Evolutionary conservation across 2,888 invertebrate species (phyloP), one percentile per base, ranked within the genome.

Genomic region (Sturmia bella): DNA sequence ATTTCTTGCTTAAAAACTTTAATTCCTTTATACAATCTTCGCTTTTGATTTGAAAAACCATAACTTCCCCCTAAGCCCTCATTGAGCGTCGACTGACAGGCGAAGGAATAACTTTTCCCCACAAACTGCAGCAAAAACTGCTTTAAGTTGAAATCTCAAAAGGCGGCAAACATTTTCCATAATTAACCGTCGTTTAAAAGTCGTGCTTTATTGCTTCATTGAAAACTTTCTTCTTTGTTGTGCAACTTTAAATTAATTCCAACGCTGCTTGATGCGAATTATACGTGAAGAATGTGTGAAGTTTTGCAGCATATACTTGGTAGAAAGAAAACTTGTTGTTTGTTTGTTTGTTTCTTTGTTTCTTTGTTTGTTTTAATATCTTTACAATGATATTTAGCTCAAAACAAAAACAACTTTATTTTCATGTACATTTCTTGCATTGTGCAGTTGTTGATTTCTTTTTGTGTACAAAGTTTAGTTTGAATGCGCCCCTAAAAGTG

Each of bases 151-250:
- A 41, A 57, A 66, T 43, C 45, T 56, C 48, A 32, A 59, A 41
- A 68, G 17, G 39, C 21, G 32, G 17, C 45, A 54, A 59, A 41
- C 59, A 68, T 52, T 68, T 68, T 41, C 27, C 1, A 68, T 59
- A 75, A 75, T 68, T 52, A 75, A 68, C 68, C 68, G 41, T 50
- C 68, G 45, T 59, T 68, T 75, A 68, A 19, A 59, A n/a, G 50
- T 68, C 59, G 50, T 59, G 57, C 50, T 50, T 75, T 75, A 75
- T 75, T 57, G 41, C 48, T 75, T 43, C 68, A 75, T 68, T 75
- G 68, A 59, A 68, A 75, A 24, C 68, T 75, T 75, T 1, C 66
- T 24, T 64, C 39, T 24, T 41, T 59, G 2, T 43, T 41, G 32
- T 68, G 13, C 27, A 41, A 48, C 39, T 74, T 74, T 74, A 59